These are phyloP conservation scores for Dicerorhinus sumatrensis DNA, from an alignment of 2,113 vertebrate genomes.

Conservation along the genomic window DNA sequence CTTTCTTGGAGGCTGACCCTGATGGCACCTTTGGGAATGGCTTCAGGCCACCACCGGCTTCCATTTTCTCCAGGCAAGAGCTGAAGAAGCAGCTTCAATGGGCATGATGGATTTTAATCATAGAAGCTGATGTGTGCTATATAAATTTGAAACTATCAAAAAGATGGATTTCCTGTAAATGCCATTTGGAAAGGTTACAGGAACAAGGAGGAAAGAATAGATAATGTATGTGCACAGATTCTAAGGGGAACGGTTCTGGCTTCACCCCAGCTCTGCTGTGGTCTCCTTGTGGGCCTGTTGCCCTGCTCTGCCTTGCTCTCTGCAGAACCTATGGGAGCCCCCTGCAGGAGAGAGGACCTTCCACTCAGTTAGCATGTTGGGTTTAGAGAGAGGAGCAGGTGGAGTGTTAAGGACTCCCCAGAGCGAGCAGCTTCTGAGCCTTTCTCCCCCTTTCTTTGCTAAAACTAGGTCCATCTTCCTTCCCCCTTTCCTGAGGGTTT, in stretches of 20 bases:
- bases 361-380: too few species aligned
- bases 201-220: neutral
- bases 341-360: neutral
- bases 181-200: conserved; percentile 8
- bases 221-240: neutral
- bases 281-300: neutral
- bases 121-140: neutral
- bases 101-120: conserved; percentile 3
- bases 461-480: neutral
- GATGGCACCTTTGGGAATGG: neutral
- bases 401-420: neutral
- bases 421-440: neutral
- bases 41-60: neutral
- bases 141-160: conserved; percentile 42
- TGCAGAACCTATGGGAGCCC: neutral
- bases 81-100: neutral
- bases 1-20: neutral
- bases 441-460: neutral
- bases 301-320: neutral
- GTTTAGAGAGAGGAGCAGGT: neutral
- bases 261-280: neutral
- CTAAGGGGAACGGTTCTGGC: neutral
- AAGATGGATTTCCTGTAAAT: conserved; percentile 27
- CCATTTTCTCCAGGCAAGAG: neutral
- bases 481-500: neutral